Evolutionary conservation across 2,888 invertebrate species (phyloP), one percentile per base, ranked within the genome.

Genomic region (Drosophila nr. fundita): DNA sequence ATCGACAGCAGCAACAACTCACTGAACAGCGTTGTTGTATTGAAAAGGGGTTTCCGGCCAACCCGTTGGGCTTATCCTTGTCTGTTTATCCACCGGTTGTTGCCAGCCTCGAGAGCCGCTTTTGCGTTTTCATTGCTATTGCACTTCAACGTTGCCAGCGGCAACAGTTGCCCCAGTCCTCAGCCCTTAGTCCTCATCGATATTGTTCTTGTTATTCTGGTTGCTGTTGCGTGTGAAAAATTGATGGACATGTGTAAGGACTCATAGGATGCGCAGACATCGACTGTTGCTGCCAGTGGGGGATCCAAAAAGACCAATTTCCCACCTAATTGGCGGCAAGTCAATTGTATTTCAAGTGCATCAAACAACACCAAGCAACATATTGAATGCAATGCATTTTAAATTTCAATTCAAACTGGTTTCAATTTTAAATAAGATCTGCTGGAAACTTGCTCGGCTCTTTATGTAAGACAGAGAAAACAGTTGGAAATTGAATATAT

Each of bases 251-350:
- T 87, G 73, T 83, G 78, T 72, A 71, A 36, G 27, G 38, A 8
- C 53, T 66, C 77, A 32, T 60, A 40, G 38, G 60, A 50, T 15
- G 21, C 49, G 27, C 58, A 64, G 61, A 59, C 50, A 63, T 59
- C 71, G 58, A 70, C 66, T 66, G 81, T 76, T 57, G 81, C 57
- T 52, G 58, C 53, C 57, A 57, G 27, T 24, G 13, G 7, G 27
- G 27, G 27, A 8, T 50, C 62, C 66, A 59, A 72, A 72, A 69
- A 73, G 70, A 77, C 61, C 72, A 80, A 87, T 74, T 68, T 69
- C 68, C 66, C 73, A 74, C 70, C 78, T 90, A 90, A 86, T 90
- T 86, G 87, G 89, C 74, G 59, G 78, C 77, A 70, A 73, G 68
- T 70, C 80, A 73, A 74, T 71, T 84, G 77, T 73, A 65, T 71